Conservation (phyloP, 1,140 invertebrate genomes). For the Nymphalis io region DNA sequence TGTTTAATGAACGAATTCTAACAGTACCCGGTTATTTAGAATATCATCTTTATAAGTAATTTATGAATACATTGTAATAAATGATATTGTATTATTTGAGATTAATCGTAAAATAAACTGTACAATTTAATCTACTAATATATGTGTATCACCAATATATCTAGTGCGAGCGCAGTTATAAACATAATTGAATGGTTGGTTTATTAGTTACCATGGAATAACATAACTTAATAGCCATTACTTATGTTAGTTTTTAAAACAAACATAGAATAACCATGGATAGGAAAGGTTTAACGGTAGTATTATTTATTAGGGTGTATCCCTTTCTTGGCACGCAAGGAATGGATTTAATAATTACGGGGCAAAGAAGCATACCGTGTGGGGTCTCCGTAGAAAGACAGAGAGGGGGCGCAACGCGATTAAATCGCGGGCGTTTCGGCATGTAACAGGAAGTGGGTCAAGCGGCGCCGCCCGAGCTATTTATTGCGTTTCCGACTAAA, state of each 20-base stretch:
- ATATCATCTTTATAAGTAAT: no score
- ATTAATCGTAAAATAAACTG: no score
- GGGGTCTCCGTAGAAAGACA: conserved; percentile 64
- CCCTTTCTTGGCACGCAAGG: conserved; percentile 57
- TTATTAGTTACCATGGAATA: no score
- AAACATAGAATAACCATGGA: conserved; percentile 12
- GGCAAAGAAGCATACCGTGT: conserved; percentile 69
- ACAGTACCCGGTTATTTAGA: no score
- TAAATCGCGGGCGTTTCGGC: conserved; percentile 78
- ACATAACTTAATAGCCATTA: no score
- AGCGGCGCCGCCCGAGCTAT: conserved; percentile 72
- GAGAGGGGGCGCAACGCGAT: conserved; percentile 68
- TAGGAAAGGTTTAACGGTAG: conserved; percentile 25
- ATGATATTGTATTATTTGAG: no score
- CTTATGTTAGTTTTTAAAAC: background rate
- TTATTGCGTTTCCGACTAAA: conserved; percentile 76
- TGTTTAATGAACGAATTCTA: no score
- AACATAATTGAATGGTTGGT: no score
- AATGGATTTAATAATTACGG: conserved; percentile 75
- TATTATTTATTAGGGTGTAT: conserved; percentile 32
- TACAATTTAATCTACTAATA: no score
- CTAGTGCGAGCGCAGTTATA: no score
- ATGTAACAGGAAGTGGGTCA: conserved; percentile 78
- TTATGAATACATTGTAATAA: background rate
- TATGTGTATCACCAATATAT: no score